Evolutionary conservation across 2,113 vertebrate species (phyloP).

Genomic region (Suricata suricatta): DNA sequence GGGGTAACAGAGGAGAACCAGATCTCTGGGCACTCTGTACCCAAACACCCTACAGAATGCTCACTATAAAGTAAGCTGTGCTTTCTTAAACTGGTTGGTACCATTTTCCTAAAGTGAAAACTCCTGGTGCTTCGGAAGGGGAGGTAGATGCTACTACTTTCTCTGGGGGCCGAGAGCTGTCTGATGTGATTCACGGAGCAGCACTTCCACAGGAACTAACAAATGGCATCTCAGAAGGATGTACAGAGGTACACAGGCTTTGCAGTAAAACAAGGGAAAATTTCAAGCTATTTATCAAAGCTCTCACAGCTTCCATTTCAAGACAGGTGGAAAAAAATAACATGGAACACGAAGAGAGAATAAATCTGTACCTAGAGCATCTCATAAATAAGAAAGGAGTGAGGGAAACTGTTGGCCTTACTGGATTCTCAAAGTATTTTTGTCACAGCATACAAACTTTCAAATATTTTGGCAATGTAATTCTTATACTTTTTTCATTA

Average conservation of each 20-base stretch:
- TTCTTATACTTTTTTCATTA: neutral
- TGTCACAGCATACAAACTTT: neutral
- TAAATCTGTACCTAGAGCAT: slow-evolving; percentile 47
- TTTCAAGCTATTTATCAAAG: slow-evolving; percentile 70
- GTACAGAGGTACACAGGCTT: neutral
- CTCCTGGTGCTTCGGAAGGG: neutral
- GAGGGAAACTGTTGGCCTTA: neutral
- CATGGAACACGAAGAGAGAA: slow-evolving; percentile 59
- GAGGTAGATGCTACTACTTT: neutral
- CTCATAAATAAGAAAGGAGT: slow-evolving; percentile 61
- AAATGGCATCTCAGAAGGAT: slow-evolving; percentile 50
- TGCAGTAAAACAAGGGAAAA: slow-evolving; percentile 56
- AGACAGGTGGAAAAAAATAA: slow-evolving; percentile 73
- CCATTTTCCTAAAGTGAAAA: neutral
- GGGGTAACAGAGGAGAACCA: neutral
- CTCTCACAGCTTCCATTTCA: slow-evolving; percentile 44
- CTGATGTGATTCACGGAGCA: slow-evolving; percentile 36
- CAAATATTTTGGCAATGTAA: neutral
- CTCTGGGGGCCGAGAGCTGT: slow-evolving; percentile 25
- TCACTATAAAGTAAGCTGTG: too few species aligned
- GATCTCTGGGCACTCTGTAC: neutral
- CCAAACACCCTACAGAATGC: neutral
- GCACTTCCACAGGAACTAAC: neutral
- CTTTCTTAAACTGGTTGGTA: neutral
- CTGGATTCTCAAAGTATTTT: slow-evolving; percentile 42